Conservation (phyloP, 2,888 invertebrate species). For the Pammene aurita region DNA sequence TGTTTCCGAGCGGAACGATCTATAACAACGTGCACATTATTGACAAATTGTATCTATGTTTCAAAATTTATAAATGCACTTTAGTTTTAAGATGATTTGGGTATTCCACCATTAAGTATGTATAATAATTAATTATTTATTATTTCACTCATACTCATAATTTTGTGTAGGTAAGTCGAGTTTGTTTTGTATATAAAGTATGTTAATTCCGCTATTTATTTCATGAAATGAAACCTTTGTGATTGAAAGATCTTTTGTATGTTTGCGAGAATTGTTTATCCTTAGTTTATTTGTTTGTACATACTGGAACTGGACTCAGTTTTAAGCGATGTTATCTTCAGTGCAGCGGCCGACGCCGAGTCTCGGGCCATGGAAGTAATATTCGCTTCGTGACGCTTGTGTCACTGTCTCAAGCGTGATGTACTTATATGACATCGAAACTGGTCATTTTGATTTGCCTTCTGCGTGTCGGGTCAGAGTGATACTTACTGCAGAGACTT, state of each 20-base stretch:
- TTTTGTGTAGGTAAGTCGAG: slow-evolving; percentile 15
- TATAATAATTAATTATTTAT: slow-evolving; percentile 24
- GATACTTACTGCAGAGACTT: neutral
- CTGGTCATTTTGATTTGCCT: neutral
- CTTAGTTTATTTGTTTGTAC: slow-evolving; percentile 30
- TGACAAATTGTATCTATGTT: slow-evolving; percentile 12
- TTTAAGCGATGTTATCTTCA: slow-evolving; percentile 30
- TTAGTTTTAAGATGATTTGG: slow-evolving; percentile 27
- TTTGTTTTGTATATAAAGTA: slow-evolving; percentile 38
- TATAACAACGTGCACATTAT: slow-evolving; percentile 12
- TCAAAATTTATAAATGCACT: slow-evolving; percentile 12
- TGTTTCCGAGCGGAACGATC: neutral
- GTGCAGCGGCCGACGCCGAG: too few species aligned
- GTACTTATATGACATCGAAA: neutral
- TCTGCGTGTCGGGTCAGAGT: neutral
- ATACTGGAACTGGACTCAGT: slow-evolving; percentile 32
- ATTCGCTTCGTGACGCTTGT: too few species aligned
- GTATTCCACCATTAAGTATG: neutral
- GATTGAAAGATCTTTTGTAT: slow-evolving; percentile 53
- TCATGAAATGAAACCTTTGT: slow-evolving; percentile 45
- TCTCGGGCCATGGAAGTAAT: too few species aligned
- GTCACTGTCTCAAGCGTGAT: too few species aligned
- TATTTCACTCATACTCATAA: slow-evolving; percentile 30
- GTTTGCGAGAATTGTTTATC: slow-evolving; percentile 41
- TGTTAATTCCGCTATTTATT: slow-evolving; percentile 32